Evolutionary conservation across 2,113 vertebrate genomes (phyloP), one percentile per base, ranked within the genome.

Genomic region (human): DNA sequence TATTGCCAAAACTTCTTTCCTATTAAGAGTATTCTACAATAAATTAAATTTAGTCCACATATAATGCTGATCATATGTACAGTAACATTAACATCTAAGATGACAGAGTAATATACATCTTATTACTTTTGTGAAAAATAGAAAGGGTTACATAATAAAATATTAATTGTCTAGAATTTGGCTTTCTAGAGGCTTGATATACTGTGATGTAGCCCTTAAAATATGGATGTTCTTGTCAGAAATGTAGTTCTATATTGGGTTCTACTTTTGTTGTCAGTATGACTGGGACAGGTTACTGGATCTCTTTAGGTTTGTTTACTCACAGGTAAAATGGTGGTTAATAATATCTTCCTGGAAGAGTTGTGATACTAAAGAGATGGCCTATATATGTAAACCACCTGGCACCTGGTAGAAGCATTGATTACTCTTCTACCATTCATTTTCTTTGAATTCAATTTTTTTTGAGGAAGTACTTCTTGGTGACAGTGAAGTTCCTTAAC

Each of bases 21-120:
- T 23, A 52, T 97, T 57, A 95, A 95, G 96, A 97, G 6, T 97
- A 96, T 97, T 93, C 68, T 97, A 14, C 97, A 95, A 97, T 97
- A 97, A 98, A 94, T 91, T 89, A 90, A 78, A 95, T 97, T n/a
- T 94, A 98, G 85, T 98, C 73, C 23, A 97, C 89, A 70, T 98
- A 85, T 90, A 97, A 35, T 94, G 92, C 88, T 97, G 96, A 89
- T 96, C 93, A 93, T 40, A 45, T 95, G 79, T 96, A 73, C 35
- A 95, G 91, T 88, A 59, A 93, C 96, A 97, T 88, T 97, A 96
- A 94, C 61, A 82, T 89, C 43, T 92, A 43, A 96, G 57, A 95
- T 97, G 73, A 86, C 38, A 96, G 32, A 76, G 73, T 96, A 84
- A 64, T n/a, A n/a, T 40, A 87, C 81, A 66, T 94, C 23, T 10